Evolutionary conservation across 2,797 vertebrate genomes (phyloP).

Genomic region (Crypturellus tataupa): DNA sequence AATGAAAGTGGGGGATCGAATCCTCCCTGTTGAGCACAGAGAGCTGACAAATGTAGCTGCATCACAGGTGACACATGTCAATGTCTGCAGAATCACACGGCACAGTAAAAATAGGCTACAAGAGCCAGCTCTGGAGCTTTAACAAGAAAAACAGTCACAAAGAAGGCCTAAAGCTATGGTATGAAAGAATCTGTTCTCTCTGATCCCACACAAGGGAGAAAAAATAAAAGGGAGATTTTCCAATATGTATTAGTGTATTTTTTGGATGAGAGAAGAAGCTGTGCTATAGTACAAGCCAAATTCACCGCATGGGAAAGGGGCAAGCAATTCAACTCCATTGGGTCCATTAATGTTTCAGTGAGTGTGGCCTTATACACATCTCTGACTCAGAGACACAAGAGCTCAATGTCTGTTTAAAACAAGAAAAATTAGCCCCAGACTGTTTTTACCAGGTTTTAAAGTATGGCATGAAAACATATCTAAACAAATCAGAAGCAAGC

Average conservation of each 20-base stretch:
- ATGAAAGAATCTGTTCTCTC: conserved; percentile 67
- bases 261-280: conserved; percentile 57
- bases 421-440: not conserved
- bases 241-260: conserved; percentile 61
- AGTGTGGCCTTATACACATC: not conserved
- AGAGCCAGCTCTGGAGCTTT: conserved; percentile 58
- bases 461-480: not conserved
- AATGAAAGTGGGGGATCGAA: conserved; percentile 73
- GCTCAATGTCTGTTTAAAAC: not conserved
- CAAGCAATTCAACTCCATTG: conserved; percentile 4
- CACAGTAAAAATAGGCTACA: conserved; percentile 70
- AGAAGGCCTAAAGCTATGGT: conserved; percentile 74
- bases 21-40: conserved; percentile 71
- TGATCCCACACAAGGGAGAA: conserved; percentile 62
- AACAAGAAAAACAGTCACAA: conserved; percentile 71
- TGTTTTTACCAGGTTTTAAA: conserved; percentile 29
- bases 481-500: not conserved
- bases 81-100: conserved; percentile 70
- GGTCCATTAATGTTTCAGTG: not conserved
- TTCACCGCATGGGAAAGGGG: conserved; percentile 33
- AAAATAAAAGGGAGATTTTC: conserved; percentile 69
- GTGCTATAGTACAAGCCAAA: conserved; percentile 53
- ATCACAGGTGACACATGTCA: conserved; percentile 74
- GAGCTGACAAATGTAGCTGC: conserved; percentile 64
- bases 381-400: not conserved